Conservation (phyloP, 2,113 vertebrate species). For the Cochlearius cochlearius region DNA sequence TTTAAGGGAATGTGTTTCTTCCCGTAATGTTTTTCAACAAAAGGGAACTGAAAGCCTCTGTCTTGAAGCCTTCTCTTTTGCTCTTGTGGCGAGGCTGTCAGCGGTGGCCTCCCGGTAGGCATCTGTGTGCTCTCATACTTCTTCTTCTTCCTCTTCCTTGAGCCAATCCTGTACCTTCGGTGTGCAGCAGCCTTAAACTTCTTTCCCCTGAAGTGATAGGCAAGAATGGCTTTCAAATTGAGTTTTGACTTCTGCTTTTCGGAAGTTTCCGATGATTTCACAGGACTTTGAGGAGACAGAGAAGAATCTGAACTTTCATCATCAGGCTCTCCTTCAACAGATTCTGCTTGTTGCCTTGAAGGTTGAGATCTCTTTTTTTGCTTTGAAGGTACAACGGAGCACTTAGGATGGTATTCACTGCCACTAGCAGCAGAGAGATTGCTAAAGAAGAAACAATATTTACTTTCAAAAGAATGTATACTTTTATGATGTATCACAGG, state of each 20-base stretch:
- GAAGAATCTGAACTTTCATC: conserved; percentile 46
- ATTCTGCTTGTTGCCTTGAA: background rate
- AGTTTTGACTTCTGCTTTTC: conserved; percentile 12
- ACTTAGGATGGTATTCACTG: conserved; percentile 28
- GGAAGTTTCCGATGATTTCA: background rate
- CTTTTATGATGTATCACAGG: background rate
- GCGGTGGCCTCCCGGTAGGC: background rate
- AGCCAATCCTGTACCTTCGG: background rate
- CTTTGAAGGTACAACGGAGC: background rate
- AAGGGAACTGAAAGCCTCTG: conserved; percentile 58
- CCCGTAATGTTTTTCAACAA: conserved; percentile 63
- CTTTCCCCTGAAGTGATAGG: conserved; percentile 46
- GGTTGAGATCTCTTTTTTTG: background rate
- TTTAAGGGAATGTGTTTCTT: conserved; percentile 68
- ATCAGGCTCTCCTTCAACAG: background rate
- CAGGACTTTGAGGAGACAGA: background rate
- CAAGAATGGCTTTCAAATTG: conserved; percentile 70
- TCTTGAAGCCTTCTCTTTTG: conserved; percentile 11
- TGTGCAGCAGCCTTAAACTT: conserved; percentile 1
- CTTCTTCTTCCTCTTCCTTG: background rate
- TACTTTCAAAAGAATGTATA: background rate
- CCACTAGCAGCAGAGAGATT: background rate
- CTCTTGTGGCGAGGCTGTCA: background rate
- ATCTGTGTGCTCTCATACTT: background rate
- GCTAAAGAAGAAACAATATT: background rate